phyloP scores from a whole-genome alignment of 2,888 invertebrate genomes.

The Leucophenga maculata region DNA sequence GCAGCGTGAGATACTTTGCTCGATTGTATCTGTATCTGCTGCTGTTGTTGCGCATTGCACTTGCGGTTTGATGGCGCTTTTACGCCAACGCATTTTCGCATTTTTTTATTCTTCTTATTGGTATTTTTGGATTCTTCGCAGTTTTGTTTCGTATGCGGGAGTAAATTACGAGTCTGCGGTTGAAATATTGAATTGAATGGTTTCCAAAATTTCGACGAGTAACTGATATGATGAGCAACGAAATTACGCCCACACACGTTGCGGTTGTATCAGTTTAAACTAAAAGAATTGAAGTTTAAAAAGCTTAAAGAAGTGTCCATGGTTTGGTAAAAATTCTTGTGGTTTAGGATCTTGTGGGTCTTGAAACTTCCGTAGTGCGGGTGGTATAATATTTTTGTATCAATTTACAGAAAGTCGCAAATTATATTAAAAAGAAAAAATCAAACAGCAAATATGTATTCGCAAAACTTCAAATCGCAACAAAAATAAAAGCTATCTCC shows the following conservation, averaged over 20 bases:
- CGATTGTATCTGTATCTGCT: background rate
- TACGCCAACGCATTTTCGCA: background rate
- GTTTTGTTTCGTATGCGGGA: background rate
- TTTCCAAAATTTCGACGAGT: background rate
- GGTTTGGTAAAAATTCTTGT: too few species aligned
- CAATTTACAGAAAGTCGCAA: too few species aligned
- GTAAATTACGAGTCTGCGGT: background rate
- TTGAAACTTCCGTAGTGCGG: too few species aligned
- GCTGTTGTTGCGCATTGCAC: background rate
- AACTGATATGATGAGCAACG: background rate
- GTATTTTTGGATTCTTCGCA: background rate
- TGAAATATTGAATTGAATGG: background rate
- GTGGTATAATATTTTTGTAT: too few species aligned
- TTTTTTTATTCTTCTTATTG: background rate
- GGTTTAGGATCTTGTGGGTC: too few species aligned
- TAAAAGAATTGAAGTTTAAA: background rate
- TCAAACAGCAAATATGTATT: too few species aligned
- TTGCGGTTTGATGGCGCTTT: conserved; percentile 2
- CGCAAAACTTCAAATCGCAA: too few species aligned
- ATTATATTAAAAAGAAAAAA: too few species aligned
- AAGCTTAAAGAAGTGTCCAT: too few species aligned
- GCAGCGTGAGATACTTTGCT: background rate
- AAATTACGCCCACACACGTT: conserved; percentile 22
- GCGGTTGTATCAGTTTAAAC: background rate
- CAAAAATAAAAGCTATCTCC: too few species aligned